These are phyloP conservation scores for Epirrhoe alternata DNA, from an alignment of 2,888 invertebrate genomes.

Conservation along the genomic window DNA sequence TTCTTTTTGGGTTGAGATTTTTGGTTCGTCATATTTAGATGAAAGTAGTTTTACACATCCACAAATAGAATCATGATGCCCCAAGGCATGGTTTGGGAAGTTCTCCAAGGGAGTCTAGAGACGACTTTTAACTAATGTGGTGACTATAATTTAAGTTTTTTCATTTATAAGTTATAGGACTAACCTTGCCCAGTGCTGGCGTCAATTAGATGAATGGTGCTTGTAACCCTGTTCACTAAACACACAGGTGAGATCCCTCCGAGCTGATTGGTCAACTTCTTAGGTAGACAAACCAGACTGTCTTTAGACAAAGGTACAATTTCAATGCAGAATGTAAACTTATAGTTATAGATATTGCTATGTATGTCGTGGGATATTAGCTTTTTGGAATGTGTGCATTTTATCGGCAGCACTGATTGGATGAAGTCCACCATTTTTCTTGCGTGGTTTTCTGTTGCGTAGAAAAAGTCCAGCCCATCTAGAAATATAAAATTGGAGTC, in stretches of 20 bases:
- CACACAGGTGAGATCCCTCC: slow-evolving; percentile 96
- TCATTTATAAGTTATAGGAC: slow-evolving; percentile 5
- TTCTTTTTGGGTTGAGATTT: too few species aligned
- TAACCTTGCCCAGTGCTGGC: slow-evolving; percentile 93
- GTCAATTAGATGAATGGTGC: slow-evolving; percentile 96
- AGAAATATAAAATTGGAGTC: slow-evolving; percentile 58
- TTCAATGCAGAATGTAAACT: slow-evolving; percentile 97
- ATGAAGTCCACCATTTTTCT: slow-evolving; percentile 98
- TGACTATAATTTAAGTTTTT: neutral
- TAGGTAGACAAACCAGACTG: slow-evolving; percentile 95
- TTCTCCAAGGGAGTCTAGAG: too few species aligned
- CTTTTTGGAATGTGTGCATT: slow-evolving; percentile 95
- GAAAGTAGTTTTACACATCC: too few species aligned
- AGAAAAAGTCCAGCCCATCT: slow-evolving; percentile 98
- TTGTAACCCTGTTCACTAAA: slow-evolving; percentile 95
- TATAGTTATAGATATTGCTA: slow-evolving; percentile 98
- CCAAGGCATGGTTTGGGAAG: too few species aligned
- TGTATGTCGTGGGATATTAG: slow-evolving; percentile 98
- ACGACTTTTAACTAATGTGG: too few species aligned
- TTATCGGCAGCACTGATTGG: slow-evolving; percentile 93
- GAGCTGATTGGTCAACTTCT: slow-evolving; percentile 92
- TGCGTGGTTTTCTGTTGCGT: slow-evolving; percentile 94
- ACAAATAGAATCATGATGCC: too few species aligned
- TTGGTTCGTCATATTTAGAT: too few species aligned
- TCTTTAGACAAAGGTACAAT: slow-evolving; percentile 98